A percentile compares a stretch with the other conserved stretches of the same genome.
These are phyloP conservation scores for Paracyclopina nana DNA, from an alignment of 1,140 invertebrate species.

Conservation along the genomic window DNA sequence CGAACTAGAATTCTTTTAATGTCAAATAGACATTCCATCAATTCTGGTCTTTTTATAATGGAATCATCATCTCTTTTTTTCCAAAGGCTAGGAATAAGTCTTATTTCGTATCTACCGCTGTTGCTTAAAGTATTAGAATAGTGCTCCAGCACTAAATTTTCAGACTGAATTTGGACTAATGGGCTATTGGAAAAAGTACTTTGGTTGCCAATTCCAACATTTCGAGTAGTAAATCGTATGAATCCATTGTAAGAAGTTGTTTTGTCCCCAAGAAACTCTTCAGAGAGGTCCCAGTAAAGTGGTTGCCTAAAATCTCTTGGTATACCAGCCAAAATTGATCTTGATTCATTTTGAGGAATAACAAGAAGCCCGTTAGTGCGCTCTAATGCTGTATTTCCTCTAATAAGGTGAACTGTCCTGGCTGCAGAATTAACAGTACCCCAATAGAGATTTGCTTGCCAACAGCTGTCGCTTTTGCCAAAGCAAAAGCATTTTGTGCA, in stretches of 20 bases:
- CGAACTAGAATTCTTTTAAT: no score
- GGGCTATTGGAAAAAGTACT: no score
- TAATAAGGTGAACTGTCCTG: constrained; percentile 18
- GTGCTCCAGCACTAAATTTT: constrained; percentile 54
- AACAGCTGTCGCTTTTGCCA: constrained; percentile 48
- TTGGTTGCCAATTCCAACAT: background rate
- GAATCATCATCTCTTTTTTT: no score
- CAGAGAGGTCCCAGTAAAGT: constrained; percentile 64
- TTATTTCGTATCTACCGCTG: constrained; percentile 38
- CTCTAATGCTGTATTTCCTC: constrained; percentile 27
- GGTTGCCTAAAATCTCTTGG: constrained; percentile 45
- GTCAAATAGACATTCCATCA: no score
- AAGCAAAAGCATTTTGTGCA: constrained; percentile 82
- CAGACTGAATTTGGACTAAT: constrained; percentile 60
- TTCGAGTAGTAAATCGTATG: constrained; percentile 35
- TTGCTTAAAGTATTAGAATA: constrained; percentile 30
- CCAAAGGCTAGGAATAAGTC: no score
- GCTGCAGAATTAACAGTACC: constrained; percentile 34
- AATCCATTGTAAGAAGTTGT: constrained; percentile 78
- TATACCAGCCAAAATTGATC: constrained; percentile 42
- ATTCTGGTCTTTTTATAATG: no score
- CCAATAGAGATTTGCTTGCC: constrained; percentile 55
- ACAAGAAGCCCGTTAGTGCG: constrained; percentile 37
- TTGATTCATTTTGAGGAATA: constrained; percentile 40
- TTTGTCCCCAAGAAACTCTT: constrained; percentile 63